A percentile compares a stretch with the other conserved stretches of the same genome.
Conservation (phyloP, 2,113 vertebrate genomes). For the Ophiodon elongatus region DNA sequence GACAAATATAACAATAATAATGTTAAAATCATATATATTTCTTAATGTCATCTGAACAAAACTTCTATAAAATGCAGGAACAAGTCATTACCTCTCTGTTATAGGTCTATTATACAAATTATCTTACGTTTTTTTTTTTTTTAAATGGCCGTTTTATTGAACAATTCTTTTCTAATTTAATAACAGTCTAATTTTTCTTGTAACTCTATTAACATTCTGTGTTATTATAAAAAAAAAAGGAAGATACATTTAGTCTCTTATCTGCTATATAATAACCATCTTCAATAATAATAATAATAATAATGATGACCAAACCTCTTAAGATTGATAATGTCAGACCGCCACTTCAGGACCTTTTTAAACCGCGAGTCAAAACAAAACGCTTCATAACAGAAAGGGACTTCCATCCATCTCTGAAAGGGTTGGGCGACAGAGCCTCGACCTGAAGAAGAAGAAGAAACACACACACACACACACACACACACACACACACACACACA, state of each 20-base stretch:
- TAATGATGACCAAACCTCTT: no score
- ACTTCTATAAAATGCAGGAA: not conserved
- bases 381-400: no score
- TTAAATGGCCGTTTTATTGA: no score
- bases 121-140: not conserved
- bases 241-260: not conserved
- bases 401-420: no score
- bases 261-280: not conserved
- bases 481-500: not conserved
- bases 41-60: not conserved
- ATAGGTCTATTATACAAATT: not conserved
- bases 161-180: not conserved
- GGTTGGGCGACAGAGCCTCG: no score
- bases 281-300: no score
- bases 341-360: no score
- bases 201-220: not conserved
- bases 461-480: not conserved
- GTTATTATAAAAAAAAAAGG: no score
- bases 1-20: no score
- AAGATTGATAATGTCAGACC: no score
- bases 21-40: not conserved
- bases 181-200: not conserved
- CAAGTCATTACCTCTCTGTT: not conserved
- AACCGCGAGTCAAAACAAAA: no score
- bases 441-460: no score